Evolutionary conservation across 2,797 vertebrate genomes (phyloP).

Genomic region (Enteromius argenteus): DNA sequence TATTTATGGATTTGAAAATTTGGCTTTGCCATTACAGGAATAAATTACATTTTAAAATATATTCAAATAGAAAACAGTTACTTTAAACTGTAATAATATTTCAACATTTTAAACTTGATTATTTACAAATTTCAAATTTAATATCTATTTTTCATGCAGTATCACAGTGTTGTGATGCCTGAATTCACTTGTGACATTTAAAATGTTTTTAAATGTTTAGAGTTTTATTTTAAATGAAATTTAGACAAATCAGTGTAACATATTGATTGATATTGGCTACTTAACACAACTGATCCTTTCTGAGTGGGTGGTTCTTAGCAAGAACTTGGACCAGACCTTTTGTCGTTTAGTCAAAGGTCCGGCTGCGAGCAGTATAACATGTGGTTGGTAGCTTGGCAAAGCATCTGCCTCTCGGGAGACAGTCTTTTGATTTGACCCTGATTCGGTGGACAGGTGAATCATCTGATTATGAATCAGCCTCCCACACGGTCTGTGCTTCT

Average conservation of each 20-base stretch:
- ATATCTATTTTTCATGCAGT: not conserved
- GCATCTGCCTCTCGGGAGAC: not conserved
- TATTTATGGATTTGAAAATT: not conserved
- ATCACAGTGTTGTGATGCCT: not conserved
- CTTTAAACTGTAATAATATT: not conserved
- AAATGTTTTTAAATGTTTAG: not conserved
- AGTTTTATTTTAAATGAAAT: not conserved
- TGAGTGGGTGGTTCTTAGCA: not conserved
- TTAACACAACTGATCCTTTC: not conserved
- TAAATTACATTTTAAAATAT: not conserved
- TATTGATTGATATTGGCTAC: not conserved
- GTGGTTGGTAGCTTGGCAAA: not conserved
- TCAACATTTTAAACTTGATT: not conserved
- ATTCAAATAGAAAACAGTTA: not conserved
- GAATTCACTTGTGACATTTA: not conserved
- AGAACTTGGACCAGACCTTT: not conserved
- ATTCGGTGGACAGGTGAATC: slow-evolving; percentile 23
- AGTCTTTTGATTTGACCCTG: not conserved
- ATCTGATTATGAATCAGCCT: slow-evolving; percentile 27
- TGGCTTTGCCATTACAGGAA: not conserved
- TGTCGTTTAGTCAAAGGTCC: not conserved
- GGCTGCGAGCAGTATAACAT: not conserved
- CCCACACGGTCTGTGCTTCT: not conserved
- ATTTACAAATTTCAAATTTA: not conserved
- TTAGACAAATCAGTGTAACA: not conserved